Conservation (phyloP, 2,888 invertebrate species). For the Selenia dentaria region DNA sequence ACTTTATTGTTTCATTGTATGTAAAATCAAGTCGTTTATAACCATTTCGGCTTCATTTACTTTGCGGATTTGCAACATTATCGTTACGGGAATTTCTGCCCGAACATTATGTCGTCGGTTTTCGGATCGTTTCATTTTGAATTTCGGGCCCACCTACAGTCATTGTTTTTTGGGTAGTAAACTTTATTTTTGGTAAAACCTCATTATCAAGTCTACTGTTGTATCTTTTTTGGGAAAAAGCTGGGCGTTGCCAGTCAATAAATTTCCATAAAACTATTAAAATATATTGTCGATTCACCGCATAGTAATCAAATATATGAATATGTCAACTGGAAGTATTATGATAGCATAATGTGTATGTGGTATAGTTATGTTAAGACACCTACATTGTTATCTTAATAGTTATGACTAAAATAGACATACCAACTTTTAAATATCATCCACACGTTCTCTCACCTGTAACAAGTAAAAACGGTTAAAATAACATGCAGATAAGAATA, state of each 20-base stretch:
- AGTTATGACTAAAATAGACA: slow-evolving; percentile 25
- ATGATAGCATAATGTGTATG: neutral
- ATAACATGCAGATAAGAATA: too few species aligned
- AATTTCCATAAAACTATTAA: slow-evolving; percentile 18
- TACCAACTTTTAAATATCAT: slow-evolving; percentile 29
- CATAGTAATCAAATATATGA: neutral
- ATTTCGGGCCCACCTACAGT: too few species aligned
- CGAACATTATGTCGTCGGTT: neutral
- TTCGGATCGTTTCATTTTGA: neutral
- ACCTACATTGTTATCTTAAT: slow-evolving; percentile 28
- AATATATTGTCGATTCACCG: neutral
- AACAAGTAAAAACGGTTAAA: slow-evolving; percentile 42
- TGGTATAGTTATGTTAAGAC: slow-evolving; percentile 17
- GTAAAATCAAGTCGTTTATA: slow-evolving; percentile 3
- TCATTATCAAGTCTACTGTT: slow-evolving; percentile 46
- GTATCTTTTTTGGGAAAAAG: slow-evolving; percentile 43
- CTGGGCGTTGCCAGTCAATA: slow-evolving; percentile 35
- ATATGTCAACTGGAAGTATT: neutral
- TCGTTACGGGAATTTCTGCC: neutral
- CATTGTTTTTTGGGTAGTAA: slow-evolving; percentile 47
- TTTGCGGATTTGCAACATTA: neutral
- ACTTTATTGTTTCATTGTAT: slow-evolving; percentile 4
- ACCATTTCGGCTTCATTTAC: neutral
- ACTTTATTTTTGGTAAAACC: slow-evolving; percentile 48
- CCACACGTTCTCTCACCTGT: slow-evolving; percentile 47